phyloP scores from a whole-genome alignment of 92 coral and sea anemone genomes.

The Zoanthus solanderi region DNA sequence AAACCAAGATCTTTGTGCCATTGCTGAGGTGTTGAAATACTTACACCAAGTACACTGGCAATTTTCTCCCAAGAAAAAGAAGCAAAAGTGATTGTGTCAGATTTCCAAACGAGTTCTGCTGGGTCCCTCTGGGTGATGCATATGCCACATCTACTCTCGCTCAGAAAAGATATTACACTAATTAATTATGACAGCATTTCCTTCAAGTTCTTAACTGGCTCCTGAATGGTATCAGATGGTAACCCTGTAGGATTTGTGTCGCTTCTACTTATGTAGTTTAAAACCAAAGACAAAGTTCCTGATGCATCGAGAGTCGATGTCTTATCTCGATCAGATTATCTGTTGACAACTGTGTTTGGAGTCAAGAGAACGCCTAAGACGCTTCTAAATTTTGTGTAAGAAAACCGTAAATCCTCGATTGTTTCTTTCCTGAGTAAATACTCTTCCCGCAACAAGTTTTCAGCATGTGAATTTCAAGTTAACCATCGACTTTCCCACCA shows the following conservation, averaged over 20 bases:
- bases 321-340: slow-evolving; percentile 55
- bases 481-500: neutral
- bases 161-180: slow-evolving; percentile 9
- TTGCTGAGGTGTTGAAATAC: neutral
- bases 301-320: slow-evolving; percentile 54
- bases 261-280: slow-evolving; percentile 44
- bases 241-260: slow-evolving; percentile 40
- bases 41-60: neutral
- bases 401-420: too few relatives aligned
- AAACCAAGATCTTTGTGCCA: neutral
- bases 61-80: neutral
- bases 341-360: slow-evolving; percentile 40
- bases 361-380: too few relatives aligned
- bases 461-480: too few relatives aligned
- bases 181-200: slow-evolving; percentile 8
- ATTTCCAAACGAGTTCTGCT: neutral
- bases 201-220: too few relatives aligned
- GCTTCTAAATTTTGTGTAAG: too few relatives aligned
- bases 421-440: too few relatives aligned
- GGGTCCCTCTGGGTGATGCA: slow-evolving; percentile 11
- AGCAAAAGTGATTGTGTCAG: neutral
- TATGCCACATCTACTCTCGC: slow-evolving; percentile 14
- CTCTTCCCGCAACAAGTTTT: too few relatives aligned
- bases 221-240: slow-evolving; percentile 24
- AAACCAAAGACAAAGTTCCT: slow-evolving; percentile 47